Evolutionary conservation across 2,113 vertebrate genomes (phyloP).

Genomic region (Pelecanoides urinatrix): DNA sequence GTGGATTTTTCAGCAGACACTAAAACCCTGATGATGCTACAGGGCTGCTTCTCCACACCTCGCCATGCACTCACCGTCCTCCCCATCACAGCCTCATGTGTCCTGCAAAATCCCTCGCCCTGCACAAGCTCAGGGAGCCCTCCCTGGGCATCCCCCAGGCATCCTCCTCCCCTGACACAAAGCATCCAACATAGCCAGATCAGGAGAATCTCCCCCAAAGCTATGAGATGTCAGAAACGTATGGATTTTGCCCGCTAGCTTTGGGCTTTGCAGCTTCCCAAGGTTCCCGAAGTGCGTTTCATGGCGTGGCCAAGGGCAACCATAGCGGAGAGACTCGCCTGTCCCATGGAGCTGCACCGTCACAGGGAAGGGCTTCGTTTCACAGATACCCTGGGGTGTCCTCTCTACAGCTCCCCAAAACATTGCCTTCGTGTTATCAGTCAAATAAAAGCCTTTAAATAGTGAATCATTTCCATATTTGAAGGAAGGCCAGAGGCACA

Average conservation of each 20-base stretch:
- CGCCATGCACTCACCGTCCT: no score
- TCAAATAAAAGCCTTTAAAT: background rate
- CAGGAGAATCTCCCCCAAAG: background rate
- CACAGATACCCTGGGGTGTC: background rate
- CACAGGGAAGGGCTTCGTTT: background rate
- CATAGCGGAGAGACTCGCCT: fast-evolving
- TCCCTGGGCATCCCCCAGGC: background rate
- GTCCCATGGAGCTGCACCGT: background rate
- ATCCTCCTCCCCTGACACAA: background rate
- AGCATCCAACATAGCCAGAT: background rate
- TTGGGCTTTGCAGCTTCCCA: background rate
- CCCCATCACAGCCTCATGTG: background rate
- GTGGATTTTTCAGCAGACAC: background rate
- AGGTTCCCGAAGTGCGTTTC: background rate
- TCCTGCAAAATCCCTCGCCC: background rate
- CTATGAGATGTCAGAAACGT: background rate
- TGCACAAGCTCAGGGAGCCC: background rate
- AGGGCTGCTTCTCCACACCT: background rate
- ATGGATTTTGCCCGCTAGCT: background rate
- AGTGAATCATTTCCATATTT: background rate
- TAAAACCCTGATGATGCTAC: background rate
- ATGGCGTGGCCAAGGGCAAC: background rate
- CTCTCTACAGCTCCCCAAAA: background rate
- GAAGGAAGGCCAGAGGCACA: background rate
- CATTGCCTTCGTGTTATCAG: background rate